Percentiles rank a stretch among this genome's conserved stretches.
These are phyloP conservation scores for Oreochromis tanganicae DNA, from an alignment of 2,113 vertebrate genomes.

Conservation along the genomic window DNA sequence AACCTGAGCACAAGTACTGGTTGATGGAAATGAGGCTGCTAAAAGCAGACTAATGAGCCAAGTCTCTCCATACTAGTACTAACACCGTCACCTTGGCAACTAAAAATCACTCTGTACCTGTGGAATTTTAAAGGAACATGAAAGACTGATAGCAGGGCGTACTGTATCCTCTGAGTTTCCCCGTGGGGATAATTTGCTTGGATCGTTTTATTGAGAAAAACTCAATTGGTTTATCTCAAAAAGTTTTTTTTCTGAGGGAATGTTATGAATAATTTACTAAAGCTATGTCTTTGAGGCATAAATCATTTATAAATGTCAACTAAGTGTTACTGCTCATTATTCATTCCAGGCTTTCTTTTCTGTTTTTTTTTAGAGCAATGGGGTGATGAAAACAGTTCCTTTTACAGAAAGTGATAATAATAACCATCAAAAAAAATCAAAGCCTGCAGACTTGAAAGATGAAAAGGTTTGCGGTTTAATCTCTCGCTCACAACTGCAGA, in stretches of 20 bases:
- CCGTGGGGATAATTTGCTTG: not conserved
- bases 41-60: not conserved
- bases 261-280: constrained; percentile 40
- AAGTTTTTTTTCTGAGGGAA: not conserved
- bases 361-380: not conserved
- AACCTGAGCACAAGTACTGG: not conserved
- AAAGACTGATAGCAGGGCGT: not conserved
- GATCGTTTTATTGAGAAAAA: not conserved
- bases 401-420: not conserved
- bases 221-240: not conserved
- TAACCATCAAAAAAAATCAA: not conserved
- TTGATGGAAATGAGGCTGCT: not conserved
- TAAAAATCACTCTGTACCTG: not conserved
- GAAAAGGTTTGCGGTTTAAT: not conserved
- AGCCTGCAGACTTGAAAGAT: not conserved
- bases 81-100: not conserved
- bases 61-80: not conserved
- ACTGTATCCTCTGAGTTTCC: not conserved
- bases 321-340: constrained; percentile 18
- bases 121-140: not conserved
- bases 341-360: not conserved
- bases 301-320: constrained; percentile 36
- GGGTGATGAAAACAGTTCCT: not conserved
- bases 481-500: not conserved
- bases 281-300: constrained; percentile 11